Conservation (phyloP, 2,888 invertebrate species). For the Calameuta pallipes region DNA sequence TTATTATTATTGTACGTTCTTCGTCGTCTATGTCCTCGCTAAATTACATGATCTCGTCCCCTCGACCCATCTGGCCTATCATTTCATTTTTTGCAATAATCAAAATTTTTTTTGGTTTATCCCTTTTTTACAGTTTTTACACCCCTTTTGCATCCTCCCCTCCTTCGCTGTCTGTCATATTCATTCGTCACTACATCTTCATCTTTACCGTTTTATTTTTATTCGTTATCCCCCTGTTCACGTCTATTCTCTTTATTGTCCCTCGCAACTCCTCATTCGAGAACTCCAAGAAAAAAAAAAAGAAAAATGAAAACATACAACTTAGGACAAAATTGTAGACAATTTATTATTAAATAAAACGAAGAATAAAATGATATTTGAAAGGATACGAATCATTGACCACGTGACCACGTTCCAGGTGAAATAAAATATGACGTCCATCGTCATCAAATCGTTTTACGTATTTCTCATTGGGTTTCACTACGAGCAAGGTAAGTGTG, state of each 20-base stretch:
- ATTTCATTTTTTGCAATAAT: neutral
- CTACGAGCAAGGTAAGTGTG: neutral
- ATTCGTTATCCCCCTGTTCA: neutral
- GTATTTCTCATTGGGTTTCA: neutral
- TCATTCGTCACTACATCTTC: too few relatives aligned
- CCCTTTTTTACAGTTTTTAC: constrained; percentile 6
- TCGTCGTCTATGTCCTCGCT: neutral
- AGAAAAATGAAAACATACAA: constrained; percentile 47
- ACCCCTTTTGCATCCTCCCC: neutral
- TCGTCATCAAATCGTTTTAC: neutral
- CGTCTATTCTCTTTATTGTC: constrained; percentile 43
- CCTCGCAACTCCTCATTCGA: constrained; percentile 46
- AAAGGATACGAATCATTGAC: constrained; percentile 15
- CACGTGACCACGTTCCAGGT: neutral
- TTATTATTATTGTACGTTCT: constrained; percentile 17
- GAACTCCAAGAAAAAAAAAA: constrained; percentile 49
- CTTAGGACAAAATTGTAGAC: constrained; percentile 64
- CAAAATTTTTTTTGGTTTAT: neutral
- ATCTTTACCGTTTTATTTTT: too few relatives aligned
- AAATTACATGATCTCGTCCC: neutral
- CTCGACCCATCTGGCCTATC: neutral
- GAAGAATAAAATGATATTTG: constrained; percentile 61
- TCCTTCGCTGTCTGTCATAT: too few relatives aligned
- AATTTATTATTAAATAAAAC: constrained; percentile 65
- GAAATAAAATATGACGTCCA: neutral